A percentile compares a stretch with the other conserved stretches of the same genome.
phyloP scores from a whole-genome alignment of 37 sponge, comb jelly and placozoan genomes.

The Spongia lamella region DNA sequence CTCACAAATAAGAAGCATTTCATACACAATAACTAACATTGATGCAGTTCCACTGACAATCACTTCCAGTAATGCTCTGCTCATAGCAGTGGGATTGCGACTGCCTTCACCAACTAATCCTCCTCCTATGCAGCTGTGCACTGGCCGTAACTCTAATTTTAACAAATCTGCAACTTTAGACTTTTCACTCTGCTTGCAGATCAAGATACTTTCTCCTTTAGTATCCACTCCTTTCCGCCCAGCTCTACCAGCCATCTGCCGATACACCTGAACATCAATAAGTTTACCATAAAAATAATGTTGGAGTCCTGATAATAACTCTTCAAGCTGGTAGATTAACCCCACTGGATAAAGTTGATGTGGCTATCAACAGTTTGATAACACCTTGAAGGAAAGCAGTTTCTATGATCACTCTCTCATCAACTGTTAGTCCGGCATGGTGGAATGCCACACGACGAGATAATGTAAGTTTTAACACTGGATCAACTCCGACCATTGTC shows the following conservation, averaged over 20 bases:
- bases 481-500: constrained; percentile 88
- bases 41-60: constrained; percentile 80
- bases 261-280: constrained; percentile 80
- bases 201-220: constrained; percentile 89
- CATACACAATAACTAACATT: constrained; percentile 10
- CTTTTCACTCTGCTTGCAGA: constrained; percentile 83
- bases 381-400: constrained; percentile 71
- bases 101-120: background rate
- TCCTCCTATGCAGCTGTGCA: constrained; percentile 80
- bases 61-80: constrained; percentile 94
- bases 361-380: constrained; percentile 83
- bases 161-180: constrained; percentile 65
- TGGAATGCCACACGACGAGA: constrained; percentile 90
- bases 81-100: constrained; percentile 54
- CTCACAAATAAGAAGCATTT: too few species aligned
- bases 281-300: constrained; percentile 72
- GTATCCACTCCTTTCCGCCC: constrained; percentile 96
- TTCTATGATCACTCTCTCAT: constrained; percentile 97
- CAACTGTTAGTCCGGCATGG: constrained; percentile 96
- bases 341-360: constrained; percentile 96
- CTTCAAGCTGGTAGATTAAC: constrained; percentile 96
- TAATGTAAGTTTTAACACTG: constrained; percentile 61
- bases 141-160: constrained; percentile 70
- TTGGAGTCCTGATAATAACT: constrained; percentile 93
- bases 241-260: constrained; percentile 97